Conservation (phyloP, 2,888 invertebrate genomes). For the Cremastinae sp. region DNA sequence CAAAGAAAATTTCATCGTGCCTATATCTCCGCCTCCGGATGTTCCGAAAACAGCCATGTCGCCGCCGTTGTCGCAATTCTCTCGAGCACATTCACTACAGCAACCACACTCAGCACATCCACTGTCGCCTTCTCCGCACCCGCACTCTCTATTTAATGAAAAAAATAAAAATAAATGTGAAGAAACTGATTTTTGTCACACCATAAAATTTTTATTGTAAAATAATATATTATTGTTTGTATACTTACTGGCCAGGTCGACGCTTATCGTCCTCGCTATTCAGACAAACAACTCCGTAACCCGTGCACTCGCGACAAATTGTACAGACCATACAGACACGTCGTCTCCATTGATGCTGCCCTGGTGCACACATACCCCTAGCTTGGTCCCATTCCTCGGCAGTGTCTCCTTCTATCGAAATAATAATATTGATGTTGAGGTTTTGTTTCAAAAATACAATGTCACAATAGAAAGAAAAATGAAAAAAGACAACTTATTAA, state of each 20-base stretch:
- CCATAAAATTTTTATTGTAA: not conserved
- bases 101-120: conserved; percentile 96
- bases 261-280: conserved; percentile 87
- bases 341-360: conserved; percentile 89
- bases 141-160: conserved; percentile 87
- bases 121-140: conserved; percentile 97
- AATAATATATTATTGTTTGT: not conserved
- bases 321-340: conserved; percentile 95
- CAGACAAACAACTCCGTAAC: conserved; percentile 92
- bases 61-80: conserved; percentile 82
- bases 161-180: not conserved
- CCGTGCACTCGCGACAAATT: conserved; percentile 95
- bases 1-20: conserved; percentile 82
- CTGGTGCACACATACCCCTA: conserved; percentile 84
- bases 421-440: not conserved
- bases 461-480: too few relatives aligned
- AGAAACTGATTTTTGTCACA: not conserved
- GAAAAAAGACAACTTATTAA: not conserved
- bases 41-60: conserved; percentile 78
- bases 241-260: conserved; percentile 87
- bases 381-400: conserved; percentile 83
- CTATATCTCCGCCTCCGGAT: conserved; percentile 80
- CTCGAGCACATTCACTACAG: conserved; percentile 92
- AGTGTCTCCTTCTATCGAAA: conserved; percentile 75
- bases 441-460: too few relatives aligned